These are phyloP conservation scores for Oxyruncus cristatus DNA, from an alignment of 2,113 vertebrate species.

Conservation along the genomic window DNA sequence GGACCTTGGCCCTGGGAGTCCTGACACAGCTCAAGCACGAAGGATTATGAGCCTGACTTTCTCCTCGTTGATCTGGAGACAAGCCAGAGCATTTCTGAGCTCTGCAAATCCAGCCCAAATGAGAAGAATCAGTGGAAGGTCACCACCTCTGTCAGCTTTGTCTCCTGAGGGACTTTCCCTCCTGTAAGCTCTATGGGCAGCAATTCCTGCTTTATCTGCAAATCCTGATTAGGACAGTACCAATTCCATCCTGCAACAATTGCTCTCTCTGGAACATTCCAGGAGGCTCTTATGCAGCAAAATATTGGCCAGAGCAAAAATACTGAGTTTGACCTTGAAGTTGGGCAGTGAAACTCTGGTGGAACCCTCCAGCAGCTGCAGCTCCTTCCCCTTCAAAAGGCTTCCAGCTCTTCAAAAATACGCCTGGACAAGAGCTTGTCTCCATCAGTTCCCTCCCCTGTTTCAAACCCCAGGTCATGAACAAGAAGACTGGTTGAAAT, in stretches of 20 bases:
- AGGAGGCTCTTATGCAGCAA: neutral
- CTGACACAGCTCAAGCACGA: neutral
- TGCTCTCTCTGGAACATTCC: neutral
- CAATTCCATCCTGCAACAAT: fast-evolving
- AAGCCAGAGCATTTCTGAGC: neutral
- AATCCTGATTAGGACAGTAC: neutral
- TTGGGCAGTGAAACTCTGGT: neutral
- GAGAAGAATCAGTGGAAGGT: neutral
- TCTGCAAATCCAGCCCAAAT: neutral
- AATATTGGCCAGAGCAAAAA: neutral
- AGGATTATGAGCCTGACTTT: neutral
- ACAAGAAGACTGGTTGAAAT: neutral
- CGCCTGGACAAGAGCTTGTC: neutral
- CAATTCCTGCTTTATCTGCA: neutral
- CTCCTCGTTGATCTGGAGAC: neutral
- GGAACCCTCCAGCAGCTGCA: neutral
- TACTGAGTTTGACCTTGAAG: neutral
- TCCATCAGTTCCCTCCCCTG: neutral
- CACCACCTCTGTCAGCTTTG: neutral
- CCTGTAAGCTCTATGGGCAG: neutral
- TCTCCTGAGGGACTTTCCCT: neutral
- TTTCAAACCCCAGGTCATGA: neutral
- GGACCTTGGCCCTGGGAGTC: neutral
- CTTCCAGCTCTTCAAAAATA: neutral
- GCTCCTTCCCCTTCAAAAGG: neutral